Evolutionary conservation across 2,113 vertebrate genomes (phyloP).

Genomic region (Patagioenas fasciata): DNA sequence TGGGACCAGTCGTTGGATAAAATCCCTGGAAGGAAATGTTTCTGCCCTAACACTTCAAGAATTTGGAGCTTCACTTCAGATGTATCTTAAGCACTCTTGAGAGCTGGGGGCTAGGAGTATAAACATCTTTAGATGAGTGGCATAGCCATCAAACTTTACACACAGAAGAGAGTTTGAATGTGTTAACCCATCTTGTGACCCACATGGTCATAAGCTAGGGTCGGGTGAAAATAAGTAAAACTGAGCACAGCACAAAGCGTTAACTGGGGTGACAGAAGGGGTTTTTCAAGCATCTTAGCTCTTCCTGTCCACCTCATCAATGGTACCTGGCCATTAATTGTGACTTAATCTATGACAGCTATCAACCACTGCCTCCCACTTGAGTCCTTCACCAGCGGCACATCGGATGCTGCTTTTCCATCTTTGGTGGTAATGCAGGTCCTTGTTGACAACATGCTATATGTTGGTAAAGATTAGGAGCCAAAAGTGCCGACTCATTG

Average conservation of each 20-base stretch:
- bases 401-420: accelerated
- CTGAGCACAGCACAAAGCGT: accelerated
- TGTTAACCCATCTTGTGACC: not conserved
- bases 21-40: not conserved
- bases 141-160: not conserved
- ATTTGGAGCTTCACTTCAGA: not conserved
- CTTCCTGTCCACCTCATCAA: not conserved
- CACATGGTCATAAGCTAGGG: not conserved
- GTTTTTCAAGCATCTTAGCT: not conserved
- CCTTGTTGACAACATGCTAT: not conserved
- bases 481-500: not conserved
- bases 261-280: not conserved
- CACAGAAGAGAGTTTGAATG: accelerated
- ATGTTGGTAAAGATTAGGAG: not conserved
- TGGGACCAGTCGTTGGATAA: not conserved
- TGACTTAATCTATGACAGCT: not conserved
- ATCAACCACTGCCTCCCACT: not conserved
- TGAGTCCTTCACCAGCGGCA: not conserved
- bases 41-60: not conserved
- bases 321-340: not conserved
- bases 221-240: not conserved
- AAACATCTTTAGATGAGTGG: not conserved
- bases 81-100: not conserved
- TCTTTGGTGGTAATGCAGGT: not conserved
- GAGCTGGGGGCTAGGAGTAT: not conserved